Percentiles rank a stretch among this genome's conserved stretches.
Conservation (phyloP, 2,113 vertebrate species). For the Eubucco bourcierii region DNA sequence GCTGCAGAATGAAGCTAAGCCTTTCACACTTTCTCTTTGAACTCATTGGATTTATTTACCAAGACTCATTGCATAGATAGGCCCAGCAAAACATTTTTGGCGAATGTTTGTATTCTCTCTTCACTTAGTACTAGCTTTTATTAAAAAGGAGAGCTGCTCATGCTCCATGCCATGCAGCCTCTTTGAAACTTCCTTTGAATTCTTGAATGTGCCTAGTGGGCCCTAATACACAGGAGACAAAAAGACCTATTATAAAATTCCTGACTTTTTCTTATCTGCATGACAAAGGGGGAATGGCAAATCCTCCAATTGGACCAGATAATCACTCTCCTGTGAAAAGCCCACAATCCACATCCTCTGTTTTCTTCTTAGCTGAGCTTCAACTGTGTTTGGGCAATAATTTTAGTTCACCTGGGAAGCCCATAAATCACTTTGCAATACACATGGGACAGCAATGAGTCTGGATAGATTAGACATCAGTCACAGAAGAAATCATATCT, state of each 20-base stretch:
- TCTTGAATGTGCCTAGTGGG: slow-evolving; percentile 19
- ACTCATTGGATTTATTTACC: slow-evolving; percentile 3
- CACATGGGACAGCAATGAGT: slow-evolving; percentile 20
- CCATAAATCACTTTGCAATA: slow-evolving; percentile 66
- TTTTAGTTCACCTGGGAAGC: slow-evolving; percentile 80
- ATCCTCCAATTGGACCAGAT: slow-evolving; percentile 87
- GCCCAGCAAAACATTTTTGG: not conserved
- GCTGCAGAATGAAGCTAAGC: not conserved
- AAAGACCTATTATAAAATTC: slow-evolving; percentile 74
- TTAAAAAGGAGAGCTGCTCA: not conserved
- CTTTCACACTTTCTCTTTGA: slow-evolving; percentile 58
- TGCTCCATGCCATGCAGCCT: slow-evolving; percentile 21
- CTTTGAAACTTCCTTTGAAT: slow-evolving; percentile 58
- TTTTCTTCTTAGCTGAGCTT: slow-evolving; percentile 73
- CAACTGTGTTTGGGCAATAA: slow-evolving; percentile 87
- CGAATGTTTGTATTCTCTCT: not conserved
- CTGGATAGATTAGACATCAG: not conserved
- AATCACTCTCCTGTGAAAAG: slow-evolving; percentile 90
- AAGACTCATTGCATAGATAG: not conserved
- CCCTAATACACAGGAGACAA: slow-evolving; percentile 64
- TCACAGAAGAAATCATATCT: not conserved
- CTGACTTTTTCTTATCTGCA: slow-evolving; percentile 88
- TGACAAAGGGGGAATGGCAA: slow-evolving; percentile 85
- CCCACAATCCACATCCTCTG: slow-evolving; percentile 87
- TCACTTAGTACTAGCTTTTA: not conserved